Conservation (phyloP, 1,140 invertebrate genomes). For the Megalopta genalis region DNA sequence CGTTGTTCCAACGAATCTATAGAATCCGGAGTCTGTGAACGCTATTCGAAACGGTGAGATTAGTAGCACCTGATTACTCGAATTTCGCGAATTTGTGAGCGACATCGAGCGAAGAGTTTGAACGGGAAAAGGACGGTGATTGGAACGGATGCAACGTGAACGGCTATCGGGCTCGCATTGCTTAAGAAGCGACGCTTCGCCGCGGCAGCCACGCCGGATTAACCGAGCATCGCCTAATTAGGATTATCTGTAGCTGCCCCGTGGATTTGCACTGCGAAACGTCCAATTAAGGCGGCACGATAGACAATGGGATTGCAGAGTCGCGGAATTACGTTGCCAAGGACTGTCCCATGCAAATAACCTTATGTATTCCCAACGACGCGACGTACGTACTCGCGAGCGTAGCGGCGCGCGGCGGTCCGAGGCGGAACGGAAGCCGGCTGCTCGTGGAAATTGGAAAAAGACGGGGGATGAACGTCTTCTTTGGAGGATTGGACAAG, state of each 20-base stretch:
- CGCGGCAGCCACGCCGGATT: constrained; percentile 26
- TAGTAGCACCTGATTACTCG: too few species aligned
- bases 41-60: too few species aligned
- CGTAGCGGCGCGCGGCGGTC: too few species aligned
- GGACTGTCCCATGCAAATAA: constrained; percentile 42
- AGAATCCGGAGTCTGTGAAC: too few species aligned
- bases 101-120: too few species aligned
- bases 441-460: constrained; percentile 13
- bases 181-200: constrained; percentile 14
- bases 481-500: constrained; percentile 23
- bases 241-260: constrained; percentile 55
- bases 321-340: constrained; percentile 41
- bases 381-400: background rate
- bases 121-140: too few species aligned
- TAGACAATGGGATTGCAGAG: constrained; percentile 50
- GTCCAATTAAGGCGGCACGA: constrained; percentile 59
- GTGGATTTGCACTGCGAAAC: constrained; percentile 61
- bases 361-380: constrained; percentile 35
- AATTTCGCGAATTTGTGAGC: too few species aligned
- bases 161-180: constrained; percentile 1
- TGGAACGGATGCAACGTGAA: background rate
- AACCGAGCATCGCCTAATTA: constrained; percentile 58
- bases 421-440: background rate
- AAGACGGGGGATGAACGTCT: too few species aligned
- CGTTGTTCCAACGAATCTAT: too few species aligned